A percentile compares a stretch with the other conserved stretches of the same genome.
These are phyloP conservation scores for Gallinago paraguaiae DNA, from an alignment of 2,113 vertebrate species.

Conservation along the genomic window DNA sequence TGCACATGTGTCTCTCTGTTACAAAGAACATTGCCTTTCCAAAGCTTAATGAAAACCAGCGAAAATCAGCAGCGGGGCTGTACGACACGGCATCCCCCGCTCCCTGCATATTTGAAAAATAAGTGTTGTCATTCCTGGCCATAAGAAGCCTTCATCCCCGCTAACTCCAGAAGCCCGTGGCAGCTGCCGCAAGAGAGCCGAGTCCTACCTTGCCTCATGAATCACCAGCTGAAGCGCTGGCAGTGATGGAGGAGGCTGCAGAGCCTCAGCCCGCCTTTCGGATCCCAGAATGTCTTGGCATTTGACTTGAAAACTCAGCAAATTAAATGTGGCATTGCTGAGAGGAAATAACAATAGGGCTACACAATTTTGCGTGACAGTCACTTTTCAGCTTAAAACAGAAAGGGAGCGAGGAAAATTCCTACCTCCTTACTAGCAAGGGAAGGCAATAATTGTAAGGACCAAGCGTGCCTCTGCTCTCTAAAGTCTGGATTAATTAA, in stretches of 20 bases:
- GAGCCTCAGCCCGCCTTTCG: slow-evolving; percentile 8
- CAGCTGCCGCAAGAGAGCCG: background rate
- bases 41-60: slow-evolving; percentile 15
- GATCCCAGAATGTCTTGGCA: slow-evolving; percentile 30
- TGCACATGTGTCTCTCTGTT: background rate
- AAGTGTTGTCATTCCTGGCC: background rate
- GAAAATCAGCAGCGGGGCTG: background rate
- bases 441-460: background rate
- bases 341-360: slow-evolving; percentile 43
- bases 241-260: slow-evolving; percentile 15
- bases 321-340: slow-evolving; percentile 56
- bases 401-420: background rate
- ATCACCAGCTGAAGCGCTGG: background rate
- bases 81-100: background rate
- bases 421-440: background rate
- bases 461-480: background rate
- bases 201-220: slow-evolving; percentile 7
- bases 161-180: background rate
- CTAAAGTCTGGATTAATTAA: slow-evolving; percentile 37
- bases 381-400: slow-evolving; percentile 21
- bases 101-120: background rate
- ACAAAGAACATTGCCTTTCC: background rate
- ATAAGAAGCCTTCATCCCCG: background rate
- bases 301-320: slow-evolving; percentile 60
- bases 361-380: background rate